Conservation (phyloP, 35 echinoderm and acorn worm genomes). For the Chiridota heheva region DNA sequence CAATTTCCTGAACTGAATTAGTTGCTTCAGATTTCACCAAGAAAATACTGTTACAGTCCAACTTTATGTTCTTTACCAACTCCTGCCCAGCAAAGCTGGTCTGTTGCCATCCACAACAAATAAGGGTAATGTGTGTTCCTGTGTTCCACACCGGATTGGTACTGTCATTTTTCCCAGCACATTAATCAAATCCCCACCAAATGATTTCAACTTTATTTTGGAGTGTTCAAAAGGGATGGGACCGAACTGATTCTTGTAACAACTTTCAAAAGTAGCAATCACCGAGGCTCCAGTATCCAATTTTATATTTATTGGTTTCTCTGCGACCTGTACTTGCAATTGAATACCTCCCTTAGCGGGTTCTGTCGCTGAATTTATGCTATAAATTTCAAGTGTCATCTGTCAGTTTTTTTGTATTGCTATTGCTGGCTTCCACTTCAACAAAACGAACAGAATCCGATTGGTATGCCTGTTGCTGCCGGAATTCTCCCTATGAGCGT, state of each 20-base stretch:
- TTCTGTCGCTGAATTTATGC: not conserved
- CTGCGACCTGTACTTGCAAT: not conserved
- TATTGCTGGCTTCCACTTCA: too few species aligned
- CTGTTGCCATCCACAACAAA: not conserved
- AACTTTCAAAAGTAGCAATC: conserved; percentile 37
- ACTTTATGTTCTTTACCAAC: not conserved
- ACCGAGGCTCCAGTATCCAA: conserved; percentile 30
- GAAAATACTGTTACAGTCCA: not conserved
- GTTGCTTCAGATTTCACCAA: not conserved
- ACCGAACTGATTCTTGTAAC: too few species aligned
- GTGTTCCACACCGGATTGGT: not conserved
- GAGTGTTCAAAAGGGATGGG: too few species aligned
- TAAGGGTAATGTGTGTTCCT: conserved; percentile 8
- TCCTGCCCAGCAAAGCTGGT: not conserved
- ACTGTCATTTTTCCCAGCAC: not conserved
- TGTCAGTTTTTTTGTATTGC: too few species aligned
- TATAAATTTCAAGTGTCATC: not conserved
- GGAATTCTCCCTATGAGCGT: too few species aligned
- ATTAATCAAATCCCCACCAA: conserved; percentile 15
- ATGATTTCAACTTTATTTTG: conserved; percentile 20
- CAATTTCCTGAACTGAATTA: not conserved
- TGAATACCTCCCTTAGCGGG: not conserved
- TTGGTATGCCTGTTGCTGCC: too few species aligned
- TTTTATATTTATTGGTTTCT: conserved; percentile 25
- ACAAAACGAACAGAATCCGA: too few species aligned